Evolutionary conservation across 2,888 invertebrate species (phyloP).

Genomic region (Holacanthella duospinosa): DNA sequence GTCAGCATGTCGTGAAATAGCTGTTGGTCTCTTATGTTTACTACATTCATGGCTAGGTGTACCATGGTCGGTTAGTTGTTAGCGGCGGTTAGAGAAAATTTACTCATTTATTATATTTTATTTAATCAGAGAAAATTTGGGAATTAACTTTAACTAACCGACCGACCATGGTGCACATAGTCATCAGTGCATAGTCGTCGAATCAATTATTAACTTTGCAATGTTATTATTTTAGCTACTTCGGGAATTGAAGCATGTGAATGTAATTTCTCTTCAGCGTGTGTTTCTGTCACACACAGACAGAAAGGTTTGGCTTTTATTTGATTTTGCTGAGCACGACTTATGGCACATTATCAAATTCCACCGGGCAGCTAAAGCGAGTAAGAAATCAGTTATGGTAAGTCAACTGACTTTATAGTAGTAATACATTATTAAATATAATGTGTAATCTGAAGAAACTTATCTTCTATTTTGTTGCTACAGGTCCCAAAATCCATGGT

Average conservation of each 20-base stretch:
- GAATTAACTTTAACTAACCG: too few relatives aligned
- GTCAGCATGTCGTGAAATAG: constrained; percentile 98
- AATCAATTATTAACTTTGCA: constrained; percentile 3
- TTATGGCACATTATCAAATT: constrained; percentile 99
- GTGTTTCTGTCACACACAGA: constrained; percentile 95
- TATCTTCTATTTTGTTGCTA: too few relatives aligned
- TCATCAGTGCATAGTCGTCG: background rate
- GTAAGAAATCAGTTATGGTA: constrained; percentile 85
- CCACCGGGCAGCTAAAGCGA: constrained; percentile 93
- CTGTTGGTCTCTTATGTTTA: too few relatives aligned
- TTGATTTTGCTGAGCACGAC: constrained; percentile 99
- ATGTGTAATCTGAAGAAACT: too few relatives aligned
- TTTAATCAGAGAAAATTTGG: too few relatives aligned
- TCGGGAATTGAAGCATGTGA: constrained; percentile 88
- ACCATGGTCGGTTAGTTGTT: too few relatives aligned
- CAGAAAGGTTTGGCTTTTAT: constrained; percentile 90
- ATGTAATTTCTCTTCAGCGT: constrained; percentile 90
- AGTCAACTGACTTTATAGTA: too few relatives aligned
- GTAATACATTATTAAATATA: background rate
- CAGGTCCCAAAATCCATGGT: constrained; percentile 85
- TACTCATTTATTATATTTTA: too few relatives aligned
- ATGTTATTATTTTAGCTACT: too few relatives aligned
- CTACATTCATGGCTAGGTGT: too few relatives aligned
- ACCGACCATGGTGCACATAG: too few relatives aligned
- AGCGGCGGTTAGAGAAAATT: too few relatives aligned